Conservation (phyloP, 2,113 vertebrate genomes). For the Percina caprodes region DNA sequence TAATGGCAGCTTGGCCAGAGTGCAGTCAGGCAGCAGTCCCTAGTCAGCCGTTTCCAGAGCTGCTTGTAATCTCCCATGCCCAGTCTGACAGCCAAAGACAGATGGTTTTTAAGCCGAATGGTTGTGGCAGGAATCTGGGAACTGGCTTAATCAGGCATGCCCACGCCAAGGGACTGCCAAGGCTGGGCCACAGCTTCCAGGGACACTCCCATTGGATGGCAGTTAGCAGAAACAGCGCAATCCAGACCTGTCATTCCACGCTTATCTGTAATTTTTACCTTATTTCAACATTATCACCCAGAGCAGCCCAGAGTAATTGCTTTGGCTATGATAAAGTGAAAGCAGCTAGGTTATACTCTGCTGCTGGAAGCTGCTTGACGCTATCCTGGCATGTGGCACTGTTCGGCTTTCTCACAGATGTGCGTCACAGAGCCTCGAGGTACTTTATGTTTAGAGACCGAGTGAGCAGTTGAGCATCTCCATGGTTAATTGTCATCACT, state of each 20-base stretch:
- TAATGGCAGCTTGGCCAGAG: conserved; percentile 81
- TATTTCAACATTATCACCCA: conserved; percentile 62
- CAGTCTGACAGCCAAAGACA: conserved; percentile 82
- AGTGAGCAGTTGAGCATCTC: not conserved
- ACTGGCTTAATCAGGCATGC: conserved; percentile 75
- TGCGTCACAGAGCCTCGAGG: not conserved
- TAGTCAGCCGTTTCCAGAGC: conserved; percentile 80
- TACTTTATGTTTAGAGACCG: conserved; percentile 6
- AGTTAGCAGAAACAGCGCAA: conserved; percentile 53
- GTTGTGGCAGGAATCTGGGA: conserved; percentile 78
- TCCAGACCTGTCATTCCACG: conserved; percentile 64
- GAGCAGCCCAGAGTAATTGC: conserved; percentile 51
- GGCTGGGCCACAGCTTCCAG: conserved; percentile 68
- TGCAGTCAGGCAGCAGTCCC: conserved; percentile 78
- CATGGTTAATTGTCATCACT: not conserved
- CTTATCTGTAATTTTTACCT: conserved; percentile 66
- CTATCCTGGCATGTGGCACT: conserved; percentile 41
- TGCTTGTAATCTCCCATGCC: conserved; percentile 82
- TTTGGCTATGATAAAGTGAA: conserved; percentile 45
- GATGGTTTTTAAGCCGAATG: conserved; percentile 85
- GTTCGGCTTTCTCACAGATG: conserved; percentile 37
- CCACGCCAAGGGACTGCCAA: conserved; percentile 76
- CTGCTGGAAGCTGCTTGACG: conserved; percentile 41
- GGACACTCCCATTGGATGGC: conserved; percentile 62
- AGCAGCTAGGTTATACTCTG: conserved; percentile 45